A percentile compares a stretch with the other conserved stretches of the same genome.
Evolutionary conservation across 2,113 vertebrate species (phyloP).

Genomic region (Carassius auratus): DNA sequence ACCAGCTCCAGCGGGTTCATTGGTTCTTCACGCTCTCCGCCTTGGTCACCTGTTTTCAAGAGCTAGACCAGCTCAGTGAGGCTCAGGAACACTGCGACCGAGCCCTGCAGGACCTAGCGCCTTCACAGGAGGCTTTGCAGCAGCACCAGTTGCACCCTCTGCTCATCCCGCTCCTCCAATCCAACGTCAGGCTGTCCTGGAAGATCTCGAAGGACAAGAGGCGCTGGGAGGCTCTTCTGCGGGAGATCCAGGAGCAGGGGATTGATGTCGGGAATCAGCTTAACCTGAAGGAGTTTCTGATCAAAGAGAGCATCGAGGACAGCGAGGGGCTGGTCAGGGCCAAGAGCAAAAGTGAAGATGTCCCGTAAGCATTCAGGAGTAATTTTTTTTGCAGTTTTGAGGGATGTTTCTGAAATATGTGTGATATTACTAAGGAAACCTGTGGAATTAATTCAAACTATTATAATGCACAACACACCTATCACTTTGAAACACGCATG

Average conservation of each 20-base stretch:
- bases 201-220: constrained; percentile 88
- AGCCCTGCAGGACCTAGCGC: constrained; percentile 77
- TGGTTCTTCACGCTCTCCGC: constrained; percentile 86
- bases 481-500: neutral
- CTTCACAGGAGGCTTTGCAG: constrained; percentile 62
- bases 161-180: constrained; percentile 83
- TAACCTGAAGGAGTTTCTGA: constrained; percentile 85
- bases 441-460: constrained; percentile 19
- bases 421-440: neutral
- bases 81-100: constrained; percentile 84
- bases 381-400: neutral
- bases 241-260: constrained; percentile 78
- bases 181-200: constrained; percentile 88
- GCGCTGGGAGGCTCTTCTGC: constrained; percentile 83
- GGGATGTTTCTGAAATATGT: neutral
- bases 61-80: constrained; percentile 83
- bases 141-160: constrained; percentile 78
- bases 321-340: constrained; percentile 51
- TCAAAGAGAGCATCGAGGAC: constrained; percentile 83
- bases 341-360: constrained; percentile 45
- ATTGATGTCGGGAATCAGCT: constrained; percentile 75
- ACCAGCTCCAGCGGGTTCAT: constrained; percentile 65
- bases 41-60: constrained; percentile 87
- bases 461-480: neutral
- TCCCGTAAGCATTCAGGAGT: neutral